Evolutionary conservation across 92 coral and sea anemone species (phyloP), one percentile per base, ranked within the genome.

Genomic region (Montipora capitata): DNA sequence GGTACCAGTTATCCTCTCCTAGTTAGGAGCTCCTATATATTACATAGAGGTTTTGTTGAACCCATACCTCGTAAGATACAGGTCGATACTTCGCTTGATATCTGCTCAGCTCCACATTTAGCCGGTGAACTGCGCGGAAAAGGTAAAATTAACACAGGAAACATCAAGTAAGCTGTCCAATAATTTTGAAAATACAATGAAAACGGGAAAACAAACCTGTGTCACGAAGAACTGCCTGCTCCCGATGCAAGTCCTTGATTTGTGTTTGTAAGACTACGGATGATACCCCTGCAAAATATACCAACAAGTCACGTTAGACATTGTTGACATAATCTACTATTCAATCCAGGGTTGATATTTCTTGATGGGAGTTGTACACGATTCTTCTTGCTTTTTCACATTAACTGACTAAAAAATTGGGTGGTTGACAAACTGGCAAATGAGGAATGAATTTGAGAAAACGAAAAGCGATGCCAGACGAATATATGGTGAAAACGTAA

Each of bases 31-130:
- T 27, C 35, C 35, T 27, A 27, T 27, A 27, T 27, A 27, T 27
- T 27, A 27, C 42, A 5, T 5, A n/a, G n/a, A 62, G 16, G 14
- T 57, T 57, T 10, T 0, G 16, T 13, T 43, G 45, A 5, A 13
- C 17, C 40, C 51, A 20, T 97, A 97, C 99, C 99, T 96, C 98
- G 74, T 87, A 89, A 39, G 90, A 74, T n/a, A 94, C 92, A 15
- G 96, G 96, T 10, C 98, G 89, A 76, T 94, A 94, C 81, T 94
- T 96, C 15, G 97, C 96, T 86, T 98, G 99, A 86, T 88, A 98
- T 81, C 99, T 94, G 87, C 98, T 93, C 66, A 98, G 83, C 79
- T 98, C 99, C 10, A 98, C 98, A 75, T 96, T 98, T 76, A 98
- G 94, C 45, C 99, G 91, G 70, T 98, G 98, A 88, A 98, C 97